Evolutionary conservation across 2,797 vertebrate genomes (phyloP).

Genomic region (Orientallactaga sibirica): DNA sequence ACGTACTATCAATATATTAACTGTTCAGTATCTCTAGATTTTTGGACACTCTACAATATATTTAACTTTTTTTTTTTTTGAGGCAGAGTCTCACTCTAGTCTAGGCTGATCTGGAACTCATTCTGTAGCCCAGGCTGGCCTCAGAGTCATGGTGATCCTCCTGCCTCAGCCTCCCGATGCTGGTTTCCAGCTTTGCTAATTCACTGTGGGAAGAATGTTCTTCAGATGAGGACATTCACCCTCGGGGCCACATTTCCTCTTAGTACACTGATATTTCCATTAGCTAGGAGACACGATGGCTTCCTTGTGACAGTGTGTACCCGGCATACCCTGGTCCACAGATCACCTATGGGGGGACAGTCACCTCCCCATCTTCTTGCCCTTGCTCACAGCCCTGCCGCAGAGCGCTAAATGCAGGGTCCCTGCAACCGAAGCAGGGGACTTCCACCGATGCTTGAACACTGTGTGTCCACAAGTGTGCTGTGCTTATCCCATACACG

Average conservation of each 20-base stretch:
- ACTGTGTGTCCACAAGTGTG: not conserved
- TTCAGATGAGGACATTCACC: fast-evolving
- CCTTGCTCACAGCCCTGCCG: not conserved
- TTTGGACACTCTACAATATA: not conserved
- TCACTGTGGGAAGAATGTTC: not conserved
- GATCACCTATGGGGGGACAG: not conserved
- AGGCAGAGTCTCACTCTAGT: too few species aligned
- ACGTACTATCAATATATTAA: not conserved
- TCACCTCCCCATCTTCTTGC: not conserved
- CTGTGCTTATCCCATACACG: not conserved
- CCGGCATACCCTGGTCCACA: not conserved
- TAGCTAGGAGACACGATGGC: not conserved
- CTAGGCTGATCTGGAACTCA: too few species aligned
- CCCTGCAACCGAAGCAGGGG: not conserved
- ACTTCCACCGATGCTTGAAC: fast-evolving
- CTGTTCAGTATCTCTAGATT: not conserved
- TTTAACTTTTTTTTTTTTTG: not conserved
- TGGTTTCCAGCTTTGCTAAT: not conserved
- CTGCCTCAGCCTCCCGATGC: not conserved
- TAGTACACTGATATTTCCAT: not conserved
- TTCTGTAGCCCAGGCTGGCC: too few species aligned
- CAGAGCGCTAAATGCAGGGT: not conserved
- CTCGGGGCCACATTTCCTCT: not conserved
- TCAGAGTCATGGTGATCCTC: too few species aligned
- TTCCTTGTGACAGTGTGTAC: not conserved